Percentiles rank a stretch among this genome's conserved stretches.
phyloP scores from a whole-genome alignment of 2,888 invertebrate genomes.

The Eupithecia pulchellata region DNA sequence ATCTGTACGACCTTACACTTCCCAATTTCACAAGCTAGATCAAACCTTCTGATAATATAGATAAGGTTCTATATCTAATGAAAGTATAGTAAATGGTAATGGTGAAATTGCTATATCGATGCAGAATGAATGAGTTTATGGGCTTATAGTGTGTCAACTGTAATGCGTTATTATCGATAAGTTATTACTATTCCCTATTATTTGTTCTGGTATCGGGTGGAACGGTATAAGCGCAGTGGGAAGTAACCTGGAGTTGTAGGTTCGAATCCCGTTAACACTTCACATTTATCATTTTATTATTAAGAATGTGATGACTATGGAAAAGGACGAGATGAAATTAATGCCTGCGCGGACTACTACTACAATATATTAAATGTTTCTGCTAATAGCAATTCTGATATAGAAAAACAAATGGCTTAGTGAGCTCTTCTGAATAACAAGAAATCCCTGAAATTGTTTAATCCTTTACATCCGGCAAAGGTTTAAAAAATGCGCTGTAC shows the following conservation, averaged over 20 bases:
- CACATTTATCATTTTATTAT: neutral
- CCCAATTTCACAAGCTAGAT: constrained; percentile 34
- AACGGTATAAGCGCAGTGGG: neutral
- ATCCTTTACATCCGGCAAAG: too few species aligned
- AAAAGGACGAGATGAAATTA: neutral
- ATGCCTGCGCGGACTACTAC: too few species aligned
- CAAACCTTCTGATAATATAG: constrained; percentile 27
- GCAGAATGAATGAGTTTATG: constrained; percentile 44
- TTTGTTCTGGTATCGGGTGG: neutral
- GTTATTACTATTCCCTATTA: constrained; percentile 22
- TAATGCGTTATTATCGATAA: constrained; percentile 32
- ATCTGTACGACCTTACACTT: constrained; percentile 40
- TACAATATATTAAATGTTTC: too few species aligned
- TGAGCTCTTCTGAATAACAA: neutral
- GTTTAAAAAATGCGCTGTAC: too few species aligned
- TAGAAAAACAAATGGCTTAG: too few species aligned
- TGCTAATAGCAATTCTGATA: neutral
- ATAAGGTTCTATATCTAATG: constrained; percentile 17
- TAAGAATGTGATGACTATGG: neutral
- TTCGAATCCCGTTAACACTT: neutral
- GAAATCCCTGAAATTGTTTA: too few species aligned
- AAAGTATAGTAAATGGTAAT: constrained; percentile 1
- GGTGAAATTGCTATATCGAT: constrained; percentile 33
- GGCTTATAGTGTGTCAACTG: constrained; percentile 38
- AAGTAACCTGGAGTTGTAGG: neutral